Base-by-base conservation (phyloP, 2,113 vertebrate genomes). In the Pelusios castaneus region DNA sequence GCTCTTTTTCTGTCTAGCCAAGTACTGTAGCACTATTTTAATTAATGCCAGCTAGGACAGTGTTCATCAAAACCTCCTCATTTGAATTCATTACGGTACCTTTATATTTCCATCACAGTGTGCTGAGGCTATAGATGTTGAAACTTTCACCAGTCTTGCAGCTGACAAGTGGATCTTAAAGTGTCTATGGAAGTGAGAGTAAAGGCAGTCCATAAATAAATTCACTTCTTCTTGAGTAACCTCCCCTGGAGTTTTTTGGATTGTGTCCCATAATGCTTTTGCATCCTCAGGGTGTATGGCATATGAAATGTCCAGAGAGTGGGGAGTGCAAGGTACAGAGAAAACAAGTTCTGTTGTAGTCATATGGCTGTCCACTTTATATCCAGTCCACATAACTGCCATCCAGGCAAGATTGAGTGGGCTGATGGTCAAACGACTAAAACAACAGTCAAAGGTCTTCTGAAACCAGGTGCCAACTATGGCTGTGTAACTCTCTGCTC, bases 151-250 rank as follows among this genome's bases (percentile, higher is more conserved):
- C 70, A 99, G 96, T 89, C 76, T 98, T 43, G 99, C 98, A 3
- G 99, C 98, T 43, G 99, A 98, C 82, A 99, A 97, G 84, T 98
- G 97, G 96, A 99, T 98, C 97, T 97, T 98, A 95, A 99, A 99
- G 97, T 99, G 99, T 93, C 99, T 98, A 97, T 99, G 98, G 92
- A 99, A 99, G 95, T 99, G 99, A 56, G 97, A 97, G 86, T 98
- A 98, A 82, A 99, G 98, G 54, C 98, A 98, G 60, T 98, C 97
- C 97, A 99, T 98, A 95, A 99, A 99, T 31, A 97, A 52, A 73
- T 97, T 97, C 87, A 99, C 99, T 89, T 99, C 99, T 79, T 99
- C 98, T 3, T 99, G 96, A 11, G 98, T 98, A 38, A 99, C 95
- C 34, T 97, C 98, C 11, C 97, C 97, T 4, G 98, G 96, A 5